Conservation (phyloP, 1,140 invertebrate species). For the Anagrus nilaparvatae region DNA sequence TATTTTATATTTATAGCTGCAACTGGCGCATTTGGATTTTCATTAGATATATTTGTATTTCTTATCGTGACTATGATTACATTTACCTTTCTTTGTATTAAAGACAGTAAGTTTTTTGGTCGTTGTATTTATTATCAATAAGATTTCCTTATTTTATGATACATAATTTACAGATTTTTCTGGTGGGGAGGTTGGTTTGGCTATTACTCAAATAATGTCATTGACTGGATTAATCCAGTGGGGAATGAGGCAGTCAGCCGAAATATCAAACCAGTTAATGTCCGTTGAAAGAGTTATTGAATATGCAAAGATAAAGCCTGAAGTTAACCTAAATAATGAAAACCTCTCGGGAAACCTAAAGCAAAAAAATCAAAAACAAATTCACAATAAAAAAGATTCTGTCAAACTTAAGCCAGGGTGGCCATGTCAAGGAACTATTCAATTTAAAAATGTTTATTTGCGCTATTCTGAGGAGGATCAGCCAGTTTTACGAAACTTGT, state of each 20-base stretch:
- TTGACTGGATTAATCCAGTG: not conserved
- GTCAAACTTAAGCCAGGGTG: not conserved
- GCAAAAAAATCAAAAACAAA: conserved; percentile 1
- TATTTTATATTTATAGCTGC: conserved; percentile 57
- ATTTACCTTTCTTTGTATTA: conserved; percentile 44
- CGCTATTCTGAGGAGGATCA: not conserved
- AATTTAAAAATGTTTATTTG: conserved; percentile 6
- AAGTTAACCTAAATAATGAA: not conserved
- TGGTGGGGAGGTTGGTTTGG: conserved; percentile 4
- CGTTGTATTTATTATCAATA: not conserved
- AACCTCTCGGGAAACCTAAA: not conserved
- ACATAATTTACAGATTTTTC: not conserved
- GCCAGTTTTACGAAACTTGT: conserved; percentile 5
- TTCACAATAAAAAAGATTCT: not conserved
- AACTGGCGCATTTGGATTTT: conserved; percentile 54
- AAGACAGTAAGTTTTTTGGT: conserved; percentile 6
- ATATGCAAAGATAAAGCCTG: conserved; percentile 1
- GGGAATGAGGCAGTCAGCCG: conserved; percentile 2
- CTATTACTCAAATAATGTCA: conserved; percentile 5
- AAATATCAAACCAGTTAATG: conserved; percentile 7
- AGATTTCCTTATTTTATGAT: not conserved
- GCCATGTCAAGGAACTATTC: not conserved
- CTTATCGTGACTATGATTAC: conserved; percentile 48
- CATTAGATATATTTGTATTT: conserved; percentile 58
- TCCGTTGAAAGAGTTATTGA: conserved; percentile 6